phyloP scores from a whole-genome alignment of 2,113 vertebrate species.

The Struthio camelus region DNA sequence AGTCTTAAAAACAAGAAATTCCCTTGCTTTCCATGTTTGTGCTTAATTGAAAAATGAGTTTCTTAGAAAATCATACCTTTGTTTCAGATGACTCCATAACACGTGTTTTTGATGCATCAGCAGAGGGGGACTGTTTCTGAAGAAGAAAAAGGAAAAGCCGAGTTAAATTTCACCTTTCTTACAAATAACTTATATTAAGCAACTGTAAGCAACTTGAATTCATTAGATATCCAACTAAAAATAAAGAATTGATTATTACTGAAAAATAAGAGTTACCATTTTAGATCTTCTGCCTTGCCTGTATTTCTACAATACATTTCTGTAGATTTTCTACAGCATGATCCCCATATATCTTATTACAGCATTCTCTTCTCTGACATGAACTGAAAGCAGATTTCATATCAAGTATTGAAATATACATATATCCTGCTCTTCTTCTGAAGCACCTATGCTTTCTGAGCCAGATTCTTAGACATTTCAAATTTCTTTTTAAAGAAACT shows the following conservation, averaged over 20 bases:
- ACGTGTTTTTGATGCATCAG: neutral
- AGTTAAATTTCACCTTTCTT: neutral
- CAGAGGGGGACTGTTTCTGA: slow-evolving; percentile 32
- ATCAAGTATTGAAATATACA: neutral
- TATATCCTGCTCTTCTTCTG: neutral
- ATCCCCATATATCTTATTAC: neutral
- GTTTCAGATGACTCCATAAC: slow-evolving; percentile 68
- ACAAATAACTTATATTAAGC: neutral
- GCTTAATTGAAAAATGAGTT: neutral
- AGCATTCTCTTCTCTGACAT: neutral
- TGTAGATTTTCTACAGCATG: accelerated
- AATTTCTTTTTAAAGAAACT: neutral
- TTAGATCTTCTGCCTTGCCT: neutral
- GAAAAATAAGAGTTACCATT: neutral
- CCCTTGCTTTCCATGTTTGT: neutral
- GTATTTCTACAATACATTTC: neutral
- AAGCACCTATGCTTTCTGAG: neutral
- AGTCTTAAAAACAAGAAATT: neutral
- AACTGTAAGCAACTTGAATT: neutral
- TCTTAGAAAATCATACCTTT: slow-evolving; percentile 61
- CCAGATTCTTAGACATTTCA: accelerated
- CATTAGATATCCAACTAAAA: neutral
- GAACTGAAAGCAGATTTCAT: neutral
- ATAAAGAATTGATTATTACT: neutral
- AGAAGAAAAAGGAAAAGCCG: neutral